Percentiles rank a stretch among this genome's conserved stretches.
Conservation (phyloP, 2,888 invertebrate genomes). For the Erebia palarica region DNA sequence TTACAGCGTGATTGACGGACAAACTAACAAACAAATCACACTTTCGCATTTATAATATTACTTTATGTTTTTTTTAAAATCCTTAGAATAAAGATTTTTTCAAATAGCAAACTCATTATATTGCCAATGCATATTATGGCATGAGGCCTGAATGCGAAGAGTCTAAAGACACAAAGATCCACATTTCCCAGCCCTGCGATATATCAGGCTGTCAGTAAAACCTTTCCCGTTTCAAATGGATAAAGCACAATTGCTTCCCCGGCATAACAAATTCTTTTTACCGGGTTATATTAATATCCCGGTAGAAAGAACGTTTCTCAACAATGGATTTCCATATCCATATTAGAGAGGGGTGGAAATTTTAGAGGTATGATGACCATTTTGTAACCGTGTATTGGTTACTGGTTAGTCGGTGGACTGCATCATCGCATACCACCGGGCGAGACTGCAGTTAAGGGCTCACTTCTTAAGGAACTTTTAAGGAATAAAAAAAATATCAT, state of each 20-base stretch:
- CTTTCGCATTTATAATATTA: too few relatives aligned
- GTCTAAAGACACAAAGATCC: neutral
- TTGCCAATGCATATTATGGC: neutral
- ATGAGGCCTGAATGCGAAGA: neutral
- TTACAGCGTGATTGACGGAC: too few relatives aligned
- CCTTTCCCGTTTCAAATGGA: constrained; percentile 17
- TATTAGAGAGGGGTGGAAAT: neutral
- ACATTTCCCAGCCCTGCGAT: neutral
- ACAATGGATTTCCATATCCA: constrained; percentile 26
- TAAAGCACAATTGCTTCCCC: constrained; percentile 18
- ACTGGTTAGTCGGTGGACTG: too few relatives aligned
- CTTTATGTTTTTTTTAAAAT: too few relatives aligned
- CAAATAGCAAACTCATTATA: too few relatives aligned
- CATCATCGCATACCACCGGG: too few relatives aligned
- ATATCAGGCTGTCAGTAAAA: constrained; percentile 19
- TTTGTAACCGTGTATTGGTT: too few relatives aligned
- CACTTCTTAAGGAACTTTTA: too few relatives aligned
- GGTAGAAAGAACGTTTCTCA: constrained; percentile 8
- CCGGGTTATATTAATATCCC: constrained; percentile 17
- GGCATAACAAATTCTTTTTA: constrained; percentile 16
- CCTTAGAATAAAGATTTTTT: too few relatives aligned
- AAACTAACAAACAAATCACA: too few relatives aligned
- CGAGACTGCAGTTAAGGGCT: too few relatives aligned
- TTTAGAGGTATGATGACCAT: neutral
- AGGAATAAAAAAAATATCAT: too few relatives aligned